Evolutionary conservation across 2,888 invertebrate genomes (phyloP), one percentile per base, ranked within the genome.

Genomic region (Melolontha melolontha): DNA sequence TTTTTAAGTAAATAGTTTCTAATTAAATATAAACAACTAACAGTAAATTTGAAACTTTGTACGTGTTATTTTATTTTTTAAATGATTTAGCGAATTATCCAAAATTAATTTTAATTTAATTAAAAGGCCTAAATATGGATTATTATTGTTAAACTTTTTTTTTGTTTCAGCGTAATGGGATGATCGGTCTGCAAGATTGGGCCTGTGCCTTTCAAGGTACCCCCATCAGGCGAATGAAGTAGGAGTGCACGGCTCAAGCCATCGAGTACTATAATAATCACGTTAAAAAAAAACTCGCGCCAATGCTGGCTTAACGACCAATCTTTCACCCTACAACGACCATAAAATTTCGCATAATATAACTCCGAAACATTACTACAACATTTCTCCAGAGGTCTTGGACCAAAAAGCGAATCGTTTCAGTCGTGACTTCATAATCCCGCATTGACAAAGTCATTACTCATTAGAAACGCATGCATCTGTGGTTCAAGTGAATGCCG

Each of bases 221-320:
- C 80, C 64, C 72, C 72, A 70, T 73, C 79, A 64, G 72, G 71
- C 73, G 65, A 74, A 69, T 62, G 73, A 75, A 67, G 72, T 63
- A 78, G 84, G 85, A 85, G 73, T 81, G 85, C 67, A 81, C 85
- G 67, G 82, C 84, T 73, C 85, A 85, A 75, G 86, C 86, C 39
- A 85, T 86, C 66, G 86, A 87, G 72, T 86, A 85, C 76, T 87
- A 86, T 80, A 86, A 86, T 77, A 85, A 82, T 71, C 85, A 84
- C 77, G 84, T 86, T 67, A 82, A 85, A 71, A 81, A n/a, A n/a
- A 83, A 68, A 85, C 85, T 17, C 81, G 86, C 72, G 81, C 83
- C 62, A 82, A 83, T 74, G 84, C 84, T n/a, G 84, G 84, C 14
- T 78, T 84, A 16, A 78, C 82, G 7, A 77, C 81, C 44, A 78